Base-by-base conservation (phyloP, 1,140 invertebrate species). In the Metaphire vulgaris region DNA sequence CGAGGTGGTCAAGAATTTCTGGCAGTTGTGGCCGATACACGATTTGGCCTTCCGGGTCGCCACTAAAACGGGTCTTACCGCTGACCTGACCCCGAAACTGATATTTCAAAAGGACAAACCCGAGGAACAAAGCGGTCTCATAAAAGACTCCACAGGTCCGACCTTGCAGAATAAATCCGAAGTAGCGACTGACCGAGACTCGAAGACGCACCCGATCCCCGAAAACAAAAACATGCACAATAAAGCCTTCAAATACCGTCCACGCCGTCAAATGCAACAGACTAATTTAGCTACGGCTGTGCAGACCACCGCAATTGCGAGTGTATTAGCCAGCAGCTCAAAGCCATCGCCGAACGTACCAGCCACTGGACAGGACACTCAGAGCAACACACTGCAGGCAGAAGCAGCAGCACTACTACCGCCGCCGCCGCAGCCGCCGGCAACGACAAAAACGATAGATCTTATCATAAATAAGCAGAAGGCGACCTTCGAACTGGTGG, bases 1-100 rank as follows among this genome's bases (percentile, higher is more conserved):
- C 72, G 84, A 85, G 77, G 83, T 85, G 70, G 82, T 85, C 65
- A 79, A 77, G 30, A 82, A 82, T 68, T 85, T 82, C 77, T 82
- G 81, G 75, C 84, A 85, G 79, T 80, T 81, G 72, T 85, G 84
- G 84, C 83, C 84, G 6, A 80, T 84, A 32, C 74, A 71, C 69
- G 77, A 78, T 30, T 72, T 78, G 26, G 34, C 73, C 32, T 78
- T 77, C 56, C 65, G 32, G n/a, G 32, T 74, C 65, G 30, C n/a
- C n/a, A n/a, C n/a, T n/a, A n/a, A n/a, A n/a, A n/a, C n/a, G n/a
- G n/a, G n/a, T 56, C 41, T 12, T 21, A 56, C 41, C 41, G 41
- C 6, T 56, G 41, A n/a, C 41, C 41, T 56, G 41, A 56, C 41
- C 41, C 41, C 6, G 41, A 56, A 56, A 21, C 41, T 21, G 6